Conservation (phyloP, 37 sponge, comb jelly and placozoan genomes). For the Halisarca cf. caerulea region DNA sequence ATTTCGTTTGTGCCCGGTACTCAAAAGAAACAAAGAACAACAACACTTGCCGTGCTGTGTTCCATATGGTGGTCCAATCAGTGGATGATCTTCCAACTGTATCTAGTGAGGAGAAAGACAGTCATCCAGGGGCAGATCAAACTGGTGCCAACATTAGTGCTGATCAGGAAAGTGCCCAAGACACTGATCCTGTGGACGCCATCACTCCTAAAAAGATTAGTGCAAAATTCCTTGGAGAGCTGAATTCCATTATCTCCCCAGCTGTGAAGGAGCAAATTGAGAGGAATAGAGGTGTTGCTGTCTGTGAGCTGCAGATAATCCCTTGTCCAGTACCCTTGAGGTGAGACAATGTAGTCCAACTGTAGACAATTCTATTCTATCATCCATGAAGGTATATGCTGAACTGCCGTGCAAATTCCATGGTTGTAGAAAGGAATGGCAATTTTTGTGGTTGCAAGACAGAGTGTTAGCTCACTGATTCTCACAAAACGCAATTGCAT, state of each 20-base stretch:
- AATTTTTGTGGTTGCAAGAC: no score
- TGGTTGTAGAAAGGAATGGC: no score
- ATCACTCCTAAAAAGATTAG: background rate
- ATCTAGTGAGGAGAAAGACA: background rate
- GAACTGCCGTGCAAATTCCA: no score
- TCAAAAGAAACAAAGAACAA: background rate
- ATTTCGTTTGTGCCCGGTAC: slow-evolving; percentile 70
- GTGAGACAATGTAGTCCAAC: slow-evolving; percentile 3
- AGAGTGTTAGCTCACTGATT: no score
- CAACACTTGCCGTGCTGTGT: slow-evolving; percentile 17
- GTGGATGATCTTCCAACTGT: background rate
- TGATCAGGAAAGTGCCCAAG: background rate
- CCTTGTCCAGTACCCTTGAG: background rate
- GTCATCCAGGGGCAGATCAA: background rate
- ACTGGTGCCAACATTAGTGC: background rate
- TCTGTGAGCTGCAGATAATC: slow-evolving; percentile 67
- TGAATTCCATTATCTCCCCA: slow-evolving; percentile 45
- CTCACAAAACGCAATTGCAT: no score
- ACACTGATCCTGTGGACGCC: background rate
- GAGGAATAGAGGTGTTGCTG: background rate
- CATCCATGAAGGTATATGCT: no score
- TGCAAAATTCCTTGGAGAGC: slow-evolving; percentile 41
- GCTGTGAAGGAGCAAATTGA: slow-evolving; percentile 22
- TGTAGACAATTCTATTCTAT: no score
- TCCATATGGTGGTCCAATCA: slow-evolving; percentile 53